Evolutionary conservation across 2,888 invertebrate species (phyloP).

Genomic region (Dorcus parallelipipedus): DNA sequence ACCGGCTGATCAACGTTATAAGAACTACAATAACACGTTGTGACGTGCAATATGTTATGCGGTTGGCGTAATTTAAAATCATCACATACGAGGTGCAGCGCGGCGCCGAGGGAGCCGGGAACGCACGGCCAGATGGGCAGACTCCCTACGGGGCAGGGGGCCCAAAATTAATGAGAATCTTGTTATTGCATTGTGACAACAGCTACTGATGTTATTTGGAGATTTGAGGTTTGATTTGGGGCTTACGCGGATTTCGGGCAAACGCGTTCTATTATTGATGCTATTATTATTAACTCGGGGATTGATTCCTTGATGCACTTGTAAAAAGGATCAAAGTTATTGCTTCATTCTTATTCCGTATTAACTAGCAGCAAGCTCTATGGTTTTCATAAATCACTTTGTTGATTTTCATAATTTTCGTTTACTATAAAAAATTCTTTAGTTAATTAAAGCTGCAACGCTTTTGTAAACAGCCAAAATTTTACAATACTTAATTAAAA

Average conservation of each 20-base stretch:
- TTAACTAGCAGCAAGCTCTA: no score
- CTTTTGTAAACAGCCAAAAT: no score
- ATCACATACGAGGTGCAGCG: slow-evolving; percentile 36
- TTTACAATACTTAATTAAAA: no score
- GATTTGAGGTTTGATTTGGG: slow-evolving; percentile 36
- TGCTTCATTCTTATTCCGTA: no score
- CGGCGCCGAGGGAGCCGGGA: slow-evolving; percentile 27
- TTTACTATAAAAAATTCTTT: no score
- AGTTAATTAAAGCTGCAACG: no score
- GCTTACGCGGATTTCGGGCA: slow-evolving; percentile 23
- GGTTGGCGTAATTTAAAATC: slow-evolving; percentile 43
- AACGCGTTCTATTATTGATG: slow-evolving; percentile 8
- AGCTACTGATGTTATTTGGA: slow-evolving; percentile 35
- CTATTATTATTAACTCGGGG: slow-evolving; percentile 4
- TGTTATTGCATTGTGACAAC: slow-evolving; percentile 39
- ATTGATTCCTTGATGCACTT: neutral
- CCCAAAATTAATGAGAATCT: slow-evolving; percentile 42
- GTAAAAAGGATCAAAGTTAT: no score
- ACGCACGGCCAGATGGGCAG: slow-evolving; percentile 30
- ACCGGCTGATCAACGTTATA: neutral
- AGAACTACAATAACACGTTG: slow-evolving; percentile 30
- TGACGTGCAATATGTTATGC: slow-evolving; percentile 37
- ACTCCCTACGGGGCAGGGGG: slow-evolving; percentile 25
- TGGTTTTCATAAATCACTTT: no score
- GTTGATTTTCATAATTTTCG: no score